Conservation (phyloP, 2,113 vertebrate species). For the Corynorhinus townsendii region DNA sequence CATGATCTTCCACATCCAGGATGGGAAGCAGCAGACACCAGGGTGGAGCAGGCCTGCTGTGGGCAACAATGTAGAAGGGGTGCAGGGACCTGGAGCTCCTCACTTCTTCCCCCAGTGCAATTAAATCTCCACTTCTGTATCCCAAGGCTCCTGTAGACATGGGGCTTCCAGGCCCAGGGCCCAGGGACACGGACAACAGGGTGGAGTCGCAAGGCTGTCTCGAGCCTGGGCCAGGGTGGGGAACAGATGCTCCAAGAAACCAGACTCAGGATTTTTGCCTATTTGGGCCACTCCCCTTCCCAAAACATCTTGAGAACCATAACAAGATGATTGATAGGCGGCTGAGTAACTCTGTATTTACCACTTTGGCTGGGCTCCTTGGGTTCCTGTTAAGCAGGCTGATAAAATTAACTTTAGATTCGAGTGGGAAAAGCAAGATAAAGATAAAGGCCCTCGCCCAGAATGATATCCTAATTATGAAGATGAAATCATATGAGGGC, state of each 20-base stretch:
- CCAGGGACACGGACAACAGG: background rate
- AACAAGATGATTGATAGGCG: background rate
- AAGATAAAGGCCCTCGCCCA: conserved; percentile 6
- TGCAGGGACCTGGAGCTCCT: background rate
- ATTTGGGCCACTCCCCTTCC: conserved; percentile 2
- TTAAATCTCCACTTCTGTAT: background rate
- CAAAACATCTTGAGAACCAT: conserved; percentile 17
- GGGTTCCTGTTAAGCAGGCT: background rate
- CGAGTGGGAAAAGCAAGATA: conserved; percentile 26
- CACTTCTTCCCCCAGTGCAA: background rate
- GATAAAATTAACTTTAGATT: background rate
- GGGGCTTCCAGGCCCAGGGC: background rate
- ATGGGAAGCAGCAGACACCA: background rate
- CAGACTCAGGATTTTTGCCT: conserved; percentile 3
- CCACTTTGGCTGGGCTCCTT: background rate
- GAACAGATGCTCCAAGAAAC: conserved; percentile 23
- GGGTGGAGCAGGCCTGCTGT: background rate
- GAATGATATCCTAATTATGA: background rate
- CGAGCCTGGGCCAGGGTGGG: background rate
- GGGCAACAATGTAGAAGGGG: background rate
- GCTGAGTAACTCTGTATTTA: background rate
- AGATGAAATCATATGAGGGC: background rate
- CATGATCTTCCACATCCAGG: background rate
- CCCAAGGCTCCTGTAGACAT: background rate
- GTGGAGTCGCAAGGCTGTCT: background rate